Conservation (phyloP, 2,888 invertebrate species). For the Sympetrum striolatum region DNA sequence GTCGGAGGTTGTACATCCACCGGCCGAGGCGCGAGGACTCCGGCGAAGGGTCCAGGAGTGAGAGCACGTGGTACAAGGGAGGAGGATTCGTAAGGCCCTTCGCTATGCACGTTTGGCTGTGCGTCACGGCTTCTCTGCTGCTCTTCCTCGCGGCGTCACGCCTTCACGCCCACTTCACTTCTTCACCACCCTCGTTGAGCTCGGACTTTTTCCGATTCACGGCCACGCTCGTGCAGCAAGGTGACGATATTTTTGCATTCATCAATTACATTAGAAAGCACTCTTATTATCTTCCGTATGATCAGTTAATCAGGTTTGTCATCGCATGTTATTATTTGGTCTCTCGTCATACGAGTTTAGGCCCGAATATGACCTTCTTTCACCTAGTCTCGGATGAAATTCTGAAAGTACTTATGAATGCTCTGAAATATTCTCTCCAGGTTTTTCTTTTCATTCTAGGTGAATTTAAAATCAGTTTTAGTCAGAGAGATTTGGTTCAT, state of each 20-base stretch:
- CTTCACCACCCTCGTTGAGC: not conserved
- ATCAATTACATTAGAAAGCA: too few relatives aligned
- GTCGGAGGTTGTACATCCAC: not conserved
- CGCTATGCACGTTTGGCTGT: slow-evolving; percentile 14
- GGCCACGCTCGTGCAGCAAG: slow-evolving; percentile 16
- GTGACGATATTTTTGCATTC: not conserved
- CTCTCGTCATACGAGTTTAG: too few relatives aligned
- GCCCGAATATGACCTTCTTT: too few relatives aligned
- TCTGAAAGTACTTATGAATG: too few relatives aligned
- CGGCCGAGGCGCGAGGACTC: slow-evolving; percentile 2
- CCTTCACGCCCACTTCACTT: not conserved
- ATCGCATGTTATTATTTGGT: too few relatives aligned
- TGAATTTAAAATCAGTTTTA: too few relatives aligned
- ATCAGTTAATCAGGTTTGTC: too few relatives aligned
- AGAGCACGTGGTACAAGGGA: slow-evolving; percentile 10
- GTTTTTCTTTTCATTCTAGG: too few relatives aligned
- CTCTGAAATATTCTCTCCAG: too few relatives aligned
- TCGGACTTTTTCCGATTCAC: slow-evolving; percentile 21
- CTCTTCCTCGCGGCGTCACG: not conserved
- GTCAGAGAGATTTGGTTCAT: too few relatives aligned
- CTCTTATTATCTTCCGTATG: too few relatives aligned
- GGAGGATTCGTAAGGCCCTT: slow-evolving; percentile 16
- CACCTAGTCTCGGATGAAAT: too few relatives aligned
- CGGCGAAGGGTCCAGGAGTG: slow-evolving; percentile 20
- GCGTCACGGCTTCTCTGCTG: not conserved